These are phyloP conservation scores for Montipora foliosa DNA, from an alignment of 64 coral and sea anemone species.

Conservation along the genomic window DNA sequence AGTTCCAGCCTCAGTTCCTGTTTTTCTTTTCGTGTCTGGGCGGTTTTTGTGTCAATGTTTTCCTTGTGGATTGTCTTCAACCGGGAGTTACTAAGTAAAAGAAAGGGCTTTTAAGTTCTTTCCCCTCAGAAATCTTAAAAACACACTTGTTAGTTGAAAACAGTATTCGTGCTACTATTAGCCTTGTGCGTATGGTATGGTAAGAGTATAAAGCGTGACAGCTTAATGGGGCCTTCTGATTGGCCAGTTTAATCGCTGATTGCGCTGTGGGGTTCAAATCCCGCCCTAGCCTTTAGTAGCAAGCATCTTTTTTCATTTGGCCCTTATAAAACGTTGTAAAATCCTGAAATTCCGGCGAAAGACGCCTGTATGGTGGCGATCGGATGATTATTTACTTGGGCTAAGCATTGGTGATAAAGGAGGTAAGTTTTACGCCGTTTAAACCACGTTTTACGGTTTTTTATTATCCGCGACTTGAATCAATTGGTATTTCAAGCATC, in stretches of 20 bases:
- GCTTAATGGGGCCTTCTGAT: slow-evolving; percentile 57
- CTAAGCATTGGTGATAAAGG: slow-evolving; percentile 13
- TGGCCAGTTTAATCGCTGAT: slow-evolving; percentile 60
- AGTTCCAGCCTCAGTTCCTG: not conserved
- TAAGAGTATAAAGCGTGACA: slow-evolving; percentile 80
- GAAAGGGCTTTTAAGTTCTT: not conserved
- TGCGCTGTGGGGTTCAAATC: slow-evolving; percentile 71
- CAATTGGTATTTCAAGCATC: slow-evolving; percentile 77
- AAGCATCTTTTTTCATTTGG: slow-evolving; percentile 35
- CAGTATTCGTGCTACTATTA: no score
- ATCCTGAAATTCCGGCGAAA: slow-evolving; percentile 27
- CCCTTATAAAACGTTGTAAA: slow-evolving; percentile 49
- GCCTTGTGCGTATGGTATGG: no score
- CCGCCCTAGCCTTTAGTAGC: slow-evolving; percentile 68
- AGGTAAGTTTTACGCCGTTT: slow-evolving; percentile 35
- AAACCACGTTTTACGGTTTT: slow-evolving; percentile 47
- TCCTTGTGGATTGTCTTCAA: not conserved
- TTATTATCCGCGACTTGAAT: slow-evolving; percentile 41
- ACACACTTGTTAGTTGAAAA: not conserved
- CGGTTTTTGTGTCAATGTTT: not conserved
- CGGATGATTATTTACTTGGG: not conserved
- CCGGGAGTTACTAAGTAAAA: not conserved
- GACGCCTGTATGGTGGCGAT: not conserved
- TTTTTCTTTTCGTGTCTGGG: not conserved
- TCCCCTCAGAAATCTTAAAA: not conserved